Evolutionary conservation across 1,140 invertebrate species (phyloP).

Genomic region (Lethrus apterus): DNA sequence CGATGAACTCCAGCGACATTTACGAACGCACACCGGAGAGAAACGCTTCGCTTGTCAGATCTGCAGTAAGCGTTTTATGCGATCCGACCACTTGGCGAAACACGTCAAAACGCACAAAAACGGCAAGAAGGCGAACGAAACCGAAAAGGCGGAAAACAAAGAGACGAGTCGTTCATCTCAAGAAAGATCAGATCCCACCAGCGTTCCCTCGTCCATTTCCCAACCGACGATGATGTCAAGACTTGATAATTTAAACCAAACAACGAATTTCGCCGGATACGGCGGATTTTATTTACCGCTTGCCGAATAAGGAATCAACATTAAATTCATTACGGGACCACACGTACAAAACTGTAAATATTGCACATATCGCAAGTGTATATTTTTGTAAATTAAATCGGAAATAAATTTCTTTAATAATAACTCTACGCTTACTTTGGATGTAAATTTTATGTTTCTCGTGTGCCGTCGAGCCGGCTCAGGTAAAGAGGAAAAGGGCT

Average conservation of each 20-base stretch:
- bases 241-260: too few species aligned
- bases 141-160: constrained; percentile 2
- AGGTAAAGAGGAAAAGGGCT: too few species aligned
- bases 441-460: too few species aligned
- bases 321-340: constrained; percentile 11
- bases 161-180: too few species aligned
- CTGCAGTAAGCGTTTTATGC: constrained; percentile 72
- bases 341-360: background rate
- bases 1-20: constrained; percentile 78
- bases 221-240: too few species aligned
- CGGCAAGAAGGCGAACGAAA: constrained; percentile 23
- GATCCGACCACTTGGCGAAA: constrained; percentile 79
- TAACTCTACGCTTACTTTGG: too few species aligned
- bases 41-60: constrained; percentile 68
- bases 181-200: too few species aligned
- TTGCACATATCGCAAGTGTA: constrained; percentile 2
- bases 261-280: constrained; percentile 11
- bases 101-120: constrained; percentile 75
- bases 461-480: too few species aligned
- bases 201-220: too few species aligned
- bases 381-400: constrained; percentile 6
- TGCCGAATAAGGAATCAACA: too few species aligned
- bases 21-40: constrained; percentile 74
- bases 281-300: constrained; percentile 13
- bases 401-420: too few species aligned